Evolutionary conservation across 2,797 vertebrate genomes (phyloP).

Genomic region (Coccyzus lansbergi): DNA sequence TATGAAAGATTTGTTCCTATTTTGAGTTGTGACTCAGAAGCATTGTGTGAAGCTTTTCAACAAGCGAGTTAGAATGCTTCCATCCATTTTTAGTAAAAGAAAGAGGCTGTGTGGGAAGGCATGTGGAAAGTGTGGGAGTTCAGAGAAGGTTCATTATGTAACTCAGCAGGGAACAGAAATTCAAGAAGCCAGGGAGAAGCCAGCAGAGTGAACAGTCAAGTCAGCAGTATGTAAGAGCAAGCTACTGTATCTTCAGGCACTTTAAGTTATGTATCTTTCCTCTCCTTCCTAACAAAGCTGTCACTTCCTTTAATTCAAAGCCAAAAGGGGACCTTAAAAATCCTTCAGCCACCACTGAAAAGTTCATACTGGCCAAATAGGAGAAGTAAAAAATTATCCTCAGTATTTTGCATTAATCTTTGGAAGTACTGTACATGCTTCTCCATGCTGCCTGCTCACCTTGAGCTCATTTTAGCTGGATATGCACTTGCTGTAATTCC

Average conservation of each 20-base stretch:
- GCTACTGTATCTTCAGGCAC: background rate
- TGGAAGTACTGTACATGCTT: background rate
- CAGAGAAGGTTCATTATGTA: constrained; percentile 41
- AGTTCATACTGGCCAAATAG: background rate
- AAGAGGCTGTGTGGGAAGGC: constrained; percentile 39
- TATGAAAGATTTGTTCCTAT: background rate
- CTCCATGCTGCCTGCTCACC: background rate
- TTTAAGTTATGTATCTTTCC: background rate
- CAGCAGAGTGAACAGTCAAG: constrained; percentile 40
- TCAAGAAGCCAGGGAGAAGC: background rate
- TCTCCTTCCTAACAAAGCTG: background rate
- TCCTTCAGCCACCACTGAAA: background rate
- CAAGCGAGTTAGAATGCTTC: background rate
- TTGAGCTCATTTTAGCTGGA: background rate
- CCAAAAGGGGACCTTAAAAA: background rate
- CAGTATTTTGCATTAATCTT: background rate
- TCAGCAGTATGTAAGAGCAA: background rate
- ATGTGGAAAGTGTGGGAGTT: constrained; percentile 49
- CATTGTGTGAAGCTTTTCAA: background rate
- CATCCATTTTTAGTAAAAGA: constrained; percentile 36
- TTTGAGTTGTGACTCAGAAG: background rate
- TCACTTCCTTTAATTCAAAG: background rate
- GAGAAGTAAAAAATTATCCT: background rate
- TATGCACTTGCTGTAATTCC: background rate
- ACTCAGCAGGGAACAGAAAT: constrained; percentile 23